These are phyloP conservation scores for Drosophila varians DNA, from an alignment of 1,140 invertebrate genomes.

Conservation along the genomic window DNA sequence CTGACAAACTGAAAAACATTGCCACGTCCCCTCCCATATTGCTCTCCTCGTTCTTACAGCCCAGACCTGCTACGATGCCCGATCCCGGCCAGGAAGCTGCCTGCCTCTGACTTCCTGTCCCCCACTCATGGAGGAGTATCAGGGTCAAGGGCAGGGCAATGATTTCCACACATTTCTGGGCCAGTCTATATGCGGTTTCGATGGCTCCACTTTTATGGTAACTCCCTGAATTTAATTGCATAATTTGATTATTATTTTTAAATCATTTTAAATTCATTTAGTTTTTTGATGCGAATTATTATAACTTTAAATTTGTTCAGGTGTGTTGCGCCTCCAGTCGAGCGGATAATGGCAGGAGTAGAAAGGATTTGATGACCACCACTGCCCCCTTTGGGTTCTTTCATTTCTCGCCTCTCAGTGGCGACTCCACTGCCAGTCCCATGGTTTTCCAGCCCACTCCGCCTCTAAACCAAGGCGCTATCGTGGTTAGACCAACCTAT, in stretches of 20 bases:
- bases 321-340: slow-evolving; percentile 52
- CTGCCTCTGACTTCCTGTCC: slow-evolving; percentile 84
- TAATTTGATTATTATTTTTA: not conserved
- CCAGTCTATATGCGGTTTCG: slow-evolving; percentile 85
- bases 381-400: slow-evolving; percentile 27
- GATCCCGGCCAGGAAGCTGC: slow-evolving; percentile 83
- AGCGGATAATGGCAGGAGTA: slow-evolving; percentile 31
- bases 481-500: slow-evolving; percentile 7
- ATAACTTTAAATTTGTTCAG: slow-evolving; percentile 6
- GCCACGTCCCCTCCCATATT: slow-evolving; percentile 2
- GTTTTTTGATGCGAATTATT: not conserved
- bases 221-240: not conserved
- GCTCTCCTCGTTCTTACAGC: slow-evolving; percentile 50
- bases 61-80: slow-evolving; percentile 79
- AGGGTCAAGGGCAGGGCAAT: slow-evolving; percentile 59
- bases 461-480: slow-evolving; percentile 32
- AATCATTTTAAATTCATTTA: not conserved
- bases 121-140: slow-evolving; percentile 80
- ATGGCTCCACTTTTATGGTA: slow-evolving; percentile 84
- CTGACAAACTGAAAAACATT: not conserved
- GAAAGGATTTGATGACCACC: slow-evolving; percentile 44
- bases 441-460: slow-evolving; percentile 64
- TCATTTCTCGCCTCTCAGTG: slow-evolving; percentile 50
- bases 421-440: slow-evolving; percentile 8
- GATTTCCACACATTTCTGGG: slow-evolving; percentile 83